These are phyloP conservation scores for Motacilla alba DNA, from an alignment of 2,113 vertebrate genomes.

Conservation along the genomic window DNA sequence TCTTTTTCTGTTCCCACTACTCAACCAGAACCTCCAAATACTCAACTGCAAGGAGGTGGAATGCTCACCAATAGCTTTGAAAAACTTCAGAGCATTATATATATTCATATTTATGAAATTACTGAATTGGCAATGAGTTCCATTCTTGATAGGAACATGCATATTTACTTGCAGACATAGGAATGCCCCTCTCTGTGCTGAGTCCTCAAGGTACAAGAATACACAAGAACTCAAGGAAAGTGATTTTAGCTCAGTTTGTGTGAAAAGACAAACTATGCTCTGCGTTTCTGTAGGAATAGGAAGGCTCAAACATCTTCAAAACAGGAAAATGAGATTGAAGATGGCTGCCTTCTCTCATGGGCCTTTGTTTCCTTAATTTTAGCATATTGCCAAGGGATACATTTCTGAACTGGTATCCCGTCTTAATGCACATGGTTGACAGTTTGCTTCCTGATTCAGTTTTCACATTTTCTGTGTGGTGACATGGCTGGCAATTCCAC, in stretches of 20 bases:
- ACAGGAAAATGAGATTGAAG: neutral
- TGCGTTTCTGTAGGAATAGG: neutral
- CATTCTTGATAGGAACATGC: neutral
- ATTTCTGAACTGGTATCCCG: neutral
- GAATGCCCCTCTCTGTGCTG: neutral
- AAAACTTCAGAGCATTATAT: neutral
- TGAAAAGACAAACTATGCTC: neutral
- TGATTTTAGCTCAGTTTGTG: neutral
- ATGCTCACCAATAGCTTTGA: neutral
- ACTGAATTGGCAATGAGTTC: neutral
- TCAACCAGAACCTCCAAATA: neutral
- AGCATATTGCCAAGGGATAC: neutral
- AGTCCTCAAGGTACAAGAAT: neutral
- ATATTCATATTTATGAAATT: neutral
- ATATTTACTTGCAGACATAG: neutral
- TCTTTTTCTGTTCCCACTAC: neutral
- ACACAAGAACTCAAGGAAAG: neutral
- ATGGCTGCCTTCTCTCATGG: neutral
- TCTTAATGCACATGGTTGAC: neutral
- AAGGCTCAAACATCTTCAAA: neutral
- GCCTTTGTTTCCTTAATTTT: conserved; percentile 1
- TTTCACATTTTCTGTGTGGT: conserved; percentile 3
- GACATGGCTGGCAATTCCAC: neutral
- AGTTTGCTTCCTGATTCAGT: neutral
- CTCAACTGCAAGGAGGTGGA: neutral